Evolutionary conservation across 2,113 vertebrate genomes (phyloP).

Genomic region (Amblyornis subalaris): DNA sequence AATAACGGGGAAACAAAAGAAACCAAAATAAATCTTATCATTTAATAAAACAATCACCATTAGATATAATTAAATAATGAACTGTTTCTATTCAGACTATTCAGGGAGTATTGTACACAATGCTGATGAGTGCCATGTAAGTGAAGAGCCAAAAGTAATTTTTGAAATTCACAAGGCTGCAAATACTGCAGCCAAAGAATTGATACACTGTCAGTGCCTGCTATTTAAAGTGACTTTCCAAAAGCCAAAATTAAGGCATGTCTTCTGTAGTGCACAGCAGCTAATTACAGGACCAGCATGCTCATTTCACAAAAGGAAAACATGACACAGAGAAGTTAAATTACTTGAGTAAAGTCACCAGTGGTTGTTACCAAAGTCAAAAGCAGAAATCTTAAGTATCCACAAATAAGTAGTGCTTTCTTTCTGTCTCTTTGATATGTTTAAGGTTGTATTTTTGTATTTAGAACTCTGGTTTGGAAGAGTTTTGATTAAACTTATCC

Average conservation of each 20-base stretch:
- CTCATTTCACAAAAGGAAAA: background rate
- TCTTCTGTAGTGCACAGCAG: background rate
- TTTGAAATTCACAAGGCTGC: background rate
- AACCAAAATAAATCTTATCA: background rate
- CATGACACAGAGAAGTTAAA: background rate
- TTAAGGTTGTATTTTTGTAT: background rate
- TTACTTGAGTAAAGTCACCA: background rate
- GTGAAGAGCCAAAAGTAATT: background rate
- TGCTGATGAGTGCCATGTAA: background rate
- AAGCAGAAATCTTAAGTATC: background rate
- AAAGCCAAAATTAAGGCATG: background rate
- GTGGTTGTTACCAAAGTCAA: background rate
- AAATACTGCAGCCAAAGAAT: background rate
- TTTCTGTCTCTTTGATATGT: background rate
- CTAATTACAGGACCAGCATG: background rate
- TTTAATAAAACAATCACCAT: background rate
- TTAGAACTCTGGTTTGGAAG: background rate
- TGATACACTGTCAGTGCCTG: background rate
- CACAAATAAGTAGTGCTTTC: background rate
- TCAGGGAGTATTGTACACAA: background rate
- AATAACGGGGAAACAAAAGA: conserved; percentile 7
- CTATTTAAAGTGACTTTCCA: background rate
- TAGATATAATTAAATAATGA: background rate
- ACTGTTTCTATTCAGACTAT: background rate
- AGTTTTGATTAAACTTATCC: background rate